Base-by-base conservation (phyloP, 2,888 invertebrate genomes). In the Epistrophella euchroma region DNA sequence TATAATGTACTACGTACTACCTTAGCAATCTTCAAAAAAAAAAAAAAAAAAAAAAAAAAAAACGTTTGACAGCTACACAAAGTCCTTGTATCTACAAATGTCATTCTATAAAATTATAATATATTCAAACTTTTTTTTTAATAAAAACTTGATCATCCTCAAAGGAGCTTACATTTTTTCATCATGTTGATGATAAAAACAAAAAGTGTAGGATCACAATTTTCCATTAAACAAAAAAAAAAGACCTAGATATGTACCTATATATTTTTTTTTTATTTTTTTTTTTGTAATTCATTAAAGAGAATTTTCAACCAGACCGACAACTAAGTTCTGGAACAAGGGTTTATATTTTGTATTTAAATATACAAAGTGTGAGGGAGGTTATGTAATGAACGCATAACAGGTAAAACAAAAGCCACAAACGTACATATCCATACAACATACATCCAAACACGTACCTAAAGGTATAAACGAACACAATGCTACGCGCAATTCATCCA, bases 401-500 rank as follows among this genome's bases (percentile, higher is more conserved):
- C 84, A 80, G 84, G 84, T 76, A 76, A 72, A 85, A 85, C 76
- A 85, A 80, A 60, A 80, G 71, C 79, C 80, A 85, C 64, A 80
- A 45, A 56, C 50, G 58, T 52, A 25, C 45, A 77, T 25, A 22
- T 22, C 11, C n/a, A 40, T 3, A 28, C 7, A n/a, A 2, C 52
- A 74, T n/a, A 22, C 25, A 60, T 19, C 11, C 47, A 78, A 32
- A 35, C 19, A 66, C 5, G 32, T 6, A 56, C 13, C 11, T 28
- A 52, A n/a, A n/a, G n/a, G n/a, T n/a, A 2, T 32, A 64, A 25
- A 52, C 17, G n/a, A 43, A 76, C 19, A 50, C 58, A 71, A 66
- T 32, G 32, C 58, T 71, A 75, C 75, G 71, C 58, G 71, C 58
- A 75, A 58, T 83, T 83, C 71, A 83, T 83, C 55, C 74, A 76